Percentiles rank a stretch among this genome's conserved stretches.
phyloP scores from a whole-genome alignment of 2,113 vertebrate species.

The Shinisaurus crocodilurus region DNA sequence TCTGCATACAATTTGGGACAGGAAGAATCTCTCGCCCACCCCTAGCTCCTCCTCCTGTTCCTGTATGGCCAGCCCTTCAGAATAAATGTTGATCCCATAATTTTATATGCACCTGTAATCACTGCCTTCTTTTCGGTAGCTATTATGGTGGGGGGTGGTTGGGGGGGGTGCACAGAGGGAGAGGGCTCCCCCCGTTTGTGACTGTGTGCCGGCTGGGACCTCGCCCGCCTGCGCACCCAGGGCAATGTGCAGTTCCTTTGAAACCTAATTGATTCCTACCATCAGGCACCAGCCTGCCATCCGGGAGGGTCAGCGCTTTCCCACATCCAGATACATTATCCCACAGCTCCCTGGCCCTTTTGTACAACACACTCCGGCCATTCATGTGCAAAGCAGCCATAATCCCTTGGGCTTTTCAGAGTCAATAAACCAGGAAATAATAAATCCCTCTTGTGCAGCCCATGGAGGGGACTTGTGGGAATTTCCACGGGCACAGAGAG shows the following conservation, averaged over 20 bases:
- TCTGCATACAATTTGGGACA: too few species aligned
- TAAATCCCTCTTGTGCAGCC: constrained; percentile 74
- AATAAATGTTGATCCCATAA: too few species aligned
- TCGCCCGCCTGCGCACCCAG: constrained; percentile 55
- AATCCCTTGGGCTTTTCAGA: constrained; percentile 69
- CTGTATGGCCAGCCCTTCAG: too few species aligned
- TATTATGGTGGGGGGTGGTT: too few species aligned
- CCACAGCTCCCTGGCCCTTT: constrained; percentile 59
- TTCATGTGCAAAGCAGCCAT: constrained; percentile 67
- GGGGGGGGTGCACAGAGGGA: background rate
- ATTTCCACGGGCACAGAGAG: constrained; percentile 58
- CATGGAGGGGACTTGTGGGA: constrained; percentile 66
- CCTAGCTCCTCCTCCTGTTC: too few species aligned
- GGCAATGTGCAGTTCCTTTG: constrained; percentile 68
- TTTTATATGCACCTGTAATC: background rate
- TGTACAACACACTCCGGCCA: constrained; percentile 66
- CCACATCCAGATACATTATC: constrained; percentile 68
- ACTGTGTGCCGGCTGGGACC: constrained; percentile 46
- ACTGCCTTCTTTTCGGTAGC: background rate
- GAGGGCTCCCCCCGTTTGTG: constrained; percentile 20
- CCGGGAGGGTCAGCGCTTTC: constrained; percentile 70
- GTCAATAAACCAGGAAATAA: constrained; percentile 78
- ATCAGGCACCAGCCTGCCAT: constrained; percentile 64
- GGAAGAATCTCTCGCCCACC: too few species aligned
- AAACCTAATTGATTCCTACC: constrained; percentile 70